Evolutionary conservation across 2,113 vertebrate genomes (phyloP), one percentile per base, ranked within the genome.

Genomic region (Coreoperca whiteheadi): DNA sequence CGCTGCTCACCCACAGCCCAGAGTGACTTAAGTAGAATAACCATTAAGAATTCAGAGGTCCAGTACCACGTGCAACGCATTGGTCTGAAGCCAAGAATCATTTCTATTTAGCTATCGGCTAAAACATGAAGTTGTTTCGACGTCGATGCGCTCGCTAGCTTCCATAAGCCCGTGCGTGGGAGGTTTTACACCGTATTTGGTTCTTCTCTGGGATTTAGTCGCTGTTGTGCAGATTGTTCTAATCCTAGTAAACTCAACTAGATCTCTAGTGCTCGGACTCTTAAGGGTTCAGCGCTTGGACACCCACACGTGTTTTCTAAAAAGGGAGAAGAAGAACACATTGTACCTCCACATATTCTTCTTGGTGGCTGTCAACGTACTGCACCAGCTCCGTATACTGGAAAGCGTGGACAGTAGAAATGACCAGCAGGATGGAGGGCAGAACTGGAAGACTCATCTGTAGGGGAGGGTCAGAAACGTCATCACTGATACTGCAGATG

Each of bases 341-440:
- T 6, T 18, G 20, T 86, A 92, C 94, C 94, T 94, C 83, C 10
- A 95, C 89, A 79, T 94, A 94, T 37, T 94, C 87, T 50, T 94
- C 89, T 74, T 93, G 81, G 48, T 95, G 94, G 71, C 64, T 91
- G 82, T 95, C 93, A 9, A 95, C 57, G 11, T 94, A 88, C 66
- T 92, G 86, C 0, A 23, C 86, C 41, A 95, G 84, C 54, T 94
- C 82, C 0, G 70, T 60, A 18, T 93, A 94, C 61, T 88, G 88
- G 84, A 94, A 94, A 10, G 88, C 78, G 7, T 75, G 72, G 23
- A 67, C 86, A 61, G 65, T 30, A 8, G 89, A 86, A 6, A 93
- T 1, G 21, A 91, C 21, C 72, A 91, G 69, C 78, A 93, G 74
- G 56, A 93, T 2, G 71, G 34, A 74, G 28, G 74, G 11, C 25